A percentile compares a stretch with the other conserved stretches of the same genome.
These are phyloP conservation scores for Leucophenga montana DNA, from an alignment of 2,888 invertebrate species.

Conservation along the genomic window DNA sequence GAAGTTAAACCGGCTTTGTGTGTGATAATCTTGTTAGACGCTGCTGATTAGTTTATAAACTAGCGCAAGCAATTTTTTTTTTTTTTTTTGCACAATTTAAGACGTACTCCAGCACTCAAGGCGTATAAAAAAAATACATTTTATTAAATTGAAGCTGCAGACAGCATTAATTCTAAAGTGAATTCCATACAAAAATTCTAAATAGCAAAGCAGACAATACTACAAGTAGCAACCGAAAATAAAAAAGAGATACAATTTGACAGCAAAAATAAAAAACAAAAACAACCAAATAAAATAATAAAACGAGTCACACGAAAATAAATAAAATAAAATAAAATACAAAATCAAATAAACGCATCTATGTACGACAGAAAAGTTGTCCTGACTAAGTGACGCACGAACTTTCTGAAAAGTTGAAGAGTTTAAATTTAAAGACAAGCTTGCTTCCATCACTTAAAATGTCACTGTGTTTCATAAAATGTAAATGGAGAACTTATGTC, in stretches of 20 bases:
- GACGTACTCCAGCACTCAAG: neutral
- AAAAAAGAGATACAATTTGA: neutral
- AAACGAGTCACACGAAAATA: constrained; percentile 9
- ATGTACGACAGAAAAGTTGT: too few relatives aligned
- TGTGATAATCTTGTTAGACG: constrained; percentile 2
- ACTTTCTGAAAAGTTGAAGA: too few relatives aligned
- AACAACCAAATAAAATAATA: constrained; percentile 4
- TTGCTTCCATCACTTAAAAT: too few relatives aligned
- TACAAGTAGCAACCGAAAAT: neutral
- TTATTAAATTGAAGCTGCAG: constrained; percentile 22
- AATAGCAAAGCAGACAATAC: constrained; percentile 8
- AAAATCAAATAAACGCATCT: neutral
- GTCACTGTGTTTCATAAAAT: too few relatives aligned
- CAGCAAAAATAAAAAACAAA: neutral
- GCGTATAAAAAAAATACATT: neutral
- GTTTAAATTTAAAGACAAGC: too few relatives aligned
- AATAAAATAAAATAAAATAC: neutral
- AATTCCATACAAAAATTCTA: constrained; percentile 10
- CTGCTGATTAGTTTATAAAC: neutral
- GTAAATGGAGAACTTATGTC: too few relatives aligned
- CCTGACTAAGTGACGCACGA: too few relatives aligned
- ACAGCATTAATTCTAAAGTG: constrained; percentile 18
- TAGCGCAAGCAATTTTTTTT: neutral
- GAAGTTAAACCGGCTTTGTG: constrained; percentile 10
- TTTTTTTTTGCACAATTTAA: neutral